phyloP scores from a whole-genome alignment of 2,797 vertebrate genomes.

The Phalanger gymnotis region DNA sequence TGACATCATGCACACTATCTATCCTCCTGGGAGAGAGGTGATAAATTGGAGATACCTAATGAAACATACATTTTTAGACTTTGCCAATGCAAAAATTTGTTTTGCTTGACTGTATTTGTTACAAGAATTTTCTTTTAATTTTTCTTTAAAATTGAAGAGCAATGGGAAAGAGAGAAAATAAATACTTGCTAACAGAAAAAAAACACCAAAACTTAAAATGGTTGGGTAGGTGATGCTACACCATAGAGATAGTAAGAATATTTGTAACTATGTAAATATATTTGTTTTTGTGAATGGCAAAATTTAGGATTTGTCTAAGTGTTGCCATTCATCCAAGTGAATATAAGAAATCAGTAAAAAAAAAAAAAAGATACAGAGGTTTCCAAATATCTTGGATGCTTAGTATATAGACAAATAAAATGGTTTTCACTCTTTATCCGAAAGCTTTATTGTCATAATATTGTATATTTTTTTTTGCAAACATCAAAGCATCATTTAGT shows the following conservation, averaged over 20 bases:
- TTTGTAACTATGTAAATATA: neutral
- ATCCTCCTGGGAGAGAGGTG: neutral
- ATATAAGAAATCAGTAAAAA: neutral
- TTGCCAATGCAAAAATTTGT: neutral
- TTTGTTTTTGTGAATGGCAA: conserved; percentile 6
- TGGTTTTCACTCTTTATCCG: neutral
- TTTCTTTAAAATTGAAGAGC: neutral
- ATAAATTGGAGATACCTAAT: neutral
- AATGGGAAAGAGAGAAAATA: neutral
- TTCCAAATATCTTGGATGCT: conserved; percentile 17
- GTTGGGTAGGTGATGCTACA: conserved; percentile 55
- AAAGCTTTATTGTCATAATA: neutral
- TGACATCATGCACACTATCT: neutral
- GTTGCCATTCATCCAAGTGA: conserved; percentile 15
- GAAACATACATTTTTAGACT: neutral
- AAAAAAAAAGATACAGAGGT: neutral
- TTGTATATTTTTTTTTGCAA: neutral
- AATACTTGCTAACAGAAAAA: neutral
- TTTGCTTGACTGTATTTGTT: neutral
- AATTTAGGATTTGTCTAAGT: neutral
- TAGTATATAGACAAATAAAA: conserved; percentile 33
- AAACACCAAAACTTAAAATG: conserved; percentile 68
- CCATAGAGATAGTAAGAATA: conserved; percentile 4
- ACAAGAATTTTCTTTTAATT: neutral
- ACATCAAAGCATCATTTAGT: neutral